Evolutionary conservation across 92 coral and sea anemone species (phyloP).

Genomic region (Diadumene lineata): DNA sequence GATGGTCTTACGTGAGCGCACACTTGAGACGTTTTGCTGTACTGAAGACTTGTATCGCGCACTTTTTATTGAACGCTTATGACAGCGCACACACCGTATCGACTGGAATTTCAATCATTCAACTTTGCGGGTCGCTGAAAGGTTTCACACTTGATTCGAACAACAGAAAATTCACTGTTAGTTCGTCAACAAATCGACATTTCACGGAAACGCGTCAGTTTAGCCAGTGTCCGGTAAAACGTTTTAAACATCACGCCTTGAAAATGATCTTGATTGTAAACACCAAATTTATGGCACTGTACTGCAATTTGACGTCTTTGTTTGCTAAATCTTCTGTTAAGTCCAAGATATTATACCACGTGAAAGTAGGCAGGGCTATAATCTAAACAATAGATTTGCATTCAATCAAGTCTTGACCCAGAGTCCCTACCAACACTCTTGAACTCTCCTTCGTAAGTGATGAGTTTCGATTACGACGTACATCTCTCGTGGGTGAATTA

Average conservation of each 20-base stretch:
- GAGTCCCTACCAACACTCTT: conserved; percentile 13
- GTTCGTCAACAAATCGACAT: conserved; percentile 10
- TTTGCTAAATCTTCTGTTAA: conserved; percentile 20
- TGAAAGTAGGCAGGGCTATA: conserved; percentile 15
- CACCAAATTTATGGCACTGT: conserved; percentile 9
- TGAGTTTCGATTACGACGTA: conserved; percentile 55
- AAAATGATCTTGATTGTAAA: conserved; percentile 28
- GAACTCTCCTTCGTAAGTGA: conserved; percentile 42
- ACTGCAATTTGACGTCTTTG: conserved; percentile 11
- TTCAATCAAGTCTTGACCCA: conserved; percentile 5
- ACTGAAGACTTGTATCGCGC: not conserved
- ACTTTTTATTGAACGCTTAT: not conserved
- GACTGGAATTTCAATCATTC: conserved; percentile 30
- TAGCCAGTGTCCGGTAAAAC: conserved; percentile 24
- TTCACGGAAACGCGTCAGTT: conserved; percentile 25
- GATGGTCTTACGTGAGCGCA: conserved; percentile 6
- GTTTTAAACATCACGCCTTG: conserved; percentile 36
- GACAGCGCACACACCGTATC: conserved; percentile 32
- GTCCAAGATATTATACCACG: conserved; percentile 19
- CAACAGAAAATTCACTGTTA: conserved; percentile 1
- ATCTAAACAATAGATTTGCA: conserved; percentile 23
- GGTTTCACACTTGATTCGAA: conserved; percentile 21
- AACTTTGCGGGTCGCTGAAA: conserved; percentile 9
- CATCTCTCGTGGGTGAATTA: conserved; percentile 61
- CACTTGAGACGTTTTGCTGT: conserved; percentile 15